Conservation (phyloP, 2,113 vertebrate genomes). For the Dipodomys stephensi region DNA sequence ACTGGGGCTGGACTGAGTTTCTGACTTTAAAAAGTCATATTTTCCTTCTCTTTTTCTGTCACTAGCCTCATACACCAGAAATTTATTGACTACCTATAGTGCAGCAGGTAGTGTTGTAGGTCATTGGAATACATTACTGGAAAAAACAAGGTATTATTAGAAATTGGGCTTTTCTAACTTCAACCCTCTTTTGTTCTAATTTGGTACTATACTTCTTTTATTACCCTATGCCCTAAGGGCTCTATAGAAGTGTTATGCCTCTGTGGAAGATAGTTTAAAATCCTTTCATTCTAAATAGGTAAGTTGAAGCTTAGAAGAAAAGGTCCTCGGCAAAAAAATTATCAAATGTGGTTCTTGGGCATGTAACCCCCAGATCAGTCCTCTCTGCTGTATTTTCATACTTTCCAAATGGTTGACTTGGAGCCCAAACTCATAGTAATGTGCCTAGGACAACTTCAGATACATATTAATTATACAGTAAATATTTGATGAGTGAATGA, state of each 20-base stretch:
- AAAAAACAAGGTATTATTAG: neutral
- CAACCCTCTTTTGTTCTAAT: neutral
- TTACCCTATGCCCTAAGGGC: neutral
- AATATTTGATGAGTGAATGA: constrained; percentile 13
- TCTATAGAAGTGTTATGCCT: neutral
- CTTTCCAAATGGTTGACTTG: neutral
- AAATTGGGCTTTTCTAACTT: constrained; percentile 10
- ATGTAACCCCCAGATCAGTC: neutral
- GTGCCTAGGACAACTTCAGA: neutral
- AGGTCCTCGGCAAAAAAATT: neutral
- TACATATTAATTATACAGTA: neutral
- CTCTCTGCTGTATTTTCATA: neutral
- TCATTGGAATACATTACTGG: neutral
- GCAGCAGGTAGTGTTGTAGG: neutral
- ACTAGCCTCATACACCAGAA: neutral
- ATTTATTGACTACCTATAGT: neutral
- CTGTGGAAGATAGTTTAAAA: neutral
- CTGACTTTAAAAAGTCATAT: neutral
- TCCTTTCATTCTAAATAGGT: neutral
- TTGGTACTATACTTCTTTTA: neutral
- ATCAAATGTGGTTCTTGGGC: neutral
- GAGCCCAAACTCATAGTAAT: neutral
- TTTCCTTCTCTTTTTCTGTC: constrained; percentile 6
- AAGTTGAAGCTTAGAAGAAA: constrained; percentile 6
- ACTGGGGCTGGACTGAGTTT: no score